Base-by-base conservation (phyloP, 2,888 invertebrate species). In the Crocallis elinguaria region DNA sequence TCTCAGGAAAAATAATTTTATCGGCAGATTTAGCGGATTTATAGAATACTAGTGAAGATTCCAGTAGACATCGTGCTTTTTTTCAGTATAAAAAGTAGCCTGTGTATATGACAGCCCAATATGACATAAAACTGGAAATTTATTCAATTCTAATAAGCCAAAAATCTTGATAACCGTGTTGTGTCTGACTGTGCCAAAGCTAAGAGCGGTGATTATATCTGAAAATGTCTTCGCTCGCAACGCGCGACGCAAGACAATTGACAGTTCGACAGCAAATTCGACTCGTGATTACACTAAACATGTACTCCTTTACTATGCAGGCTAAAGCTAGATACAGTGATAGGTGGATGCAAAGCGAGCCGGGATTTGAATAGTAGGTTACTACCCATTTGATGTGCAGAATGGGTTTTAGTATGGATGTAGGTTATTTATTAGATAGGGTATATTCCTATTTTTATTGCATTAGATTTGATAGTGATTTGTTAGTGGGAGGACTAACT, bases 321-420 rank as follows among this genome's bases (percentile, higher is more conserved):
- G 25, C 35, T 35, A 16, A 42, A 43, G 48, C 48, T 19, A 33
- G 33, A 48, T 49, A 33, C 48, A 49, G 48, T 43, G 48, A 49
- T 54, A 54, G 53, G 48, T 48, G 30, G 41, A 36, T 37, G 46
- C 46, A 48, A 48, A 44, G 53, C 48, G 53, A 44, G 30, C 25
- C 5, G 32, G 51, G 48, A 48, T 54, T 42, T 54, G 53, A 49
- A 54, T 43, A 43, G 30, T 53, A 33, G 43, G 43, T 43, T 42
- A 37, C 23, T 5, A 25, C 19, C 13, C 48, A 48, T 54, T 54
- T 54, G 53, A 54, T 49, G 53, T 54, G 48, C 48, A 48, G 48
- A 53, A 35, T 48, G 37, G 53, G 38, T 43, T 54, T 44, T 48
- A 33, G 33, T 43, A 3, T n/a, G 13, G 19, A 17, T 43, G 25